A percentile compares a stretch with the other conserved stretches of the same genome.
These are phyloP conservation scores for Incurvaria masculella DNA, from an alignment of 2,888 invertebrate genomes.

Conservation along the genomic window DNA sequence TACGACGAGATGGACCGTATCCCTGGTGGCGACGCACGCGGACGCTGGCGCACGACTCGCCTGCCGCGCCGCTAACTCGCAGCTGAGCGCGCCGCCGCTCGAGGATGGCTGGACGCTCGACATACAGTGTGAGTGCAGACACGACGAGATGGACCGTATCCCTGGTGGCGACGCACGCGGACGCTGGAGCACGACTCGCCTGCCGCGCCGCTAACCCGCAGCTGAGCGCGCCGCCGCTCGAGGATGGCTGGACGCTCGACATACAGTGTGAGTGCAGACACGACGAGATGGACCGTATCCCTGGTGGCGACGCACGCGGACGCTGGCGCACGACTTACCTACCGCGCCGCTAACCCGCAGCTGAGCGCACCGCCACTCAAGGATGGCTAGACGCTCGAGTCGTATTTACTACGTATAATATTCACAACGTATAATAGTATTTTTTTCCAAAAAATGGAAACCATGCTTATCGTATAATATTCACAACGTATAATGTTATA, in stretches of 20 bases:
- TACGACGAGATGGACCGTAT: constrained; percentile 83
- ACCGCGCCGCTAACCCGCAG: constrained; percentile 69
- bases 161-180: constrained; percentile 72
- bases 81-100: constrained; percentile 69
- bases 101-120: constrained; percentile 85
- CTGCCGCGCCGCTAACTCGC: constrained; percentile 82
- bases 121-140: constrained; percentile 80
- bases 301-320: constrained; percentile 68
- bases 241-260: constrained; percentile 83
- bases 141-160: constrained; percentile 85
- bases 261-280: constrained; percentile 82
- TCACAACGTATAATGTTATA: too few species aligned
- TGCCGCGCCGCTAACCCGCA: constrained; percentile 84
- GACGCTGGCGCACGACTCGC: constrained; percentile 82
- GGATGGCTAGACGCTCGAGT: too few species aligned
- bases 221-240: constrained; percentile 74
- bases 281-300: constrained; percentile 70
- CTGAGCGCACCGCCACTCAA: constrained; percentile 63
- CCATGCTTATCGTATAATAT: too few species aligned
- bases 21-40: constrained; percentile 72
- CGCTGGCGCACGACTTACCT: constrained; percentile 69
- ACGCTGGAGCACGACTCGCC: constrained; percentile 78
- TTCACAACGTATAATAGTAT: too few species aligned
- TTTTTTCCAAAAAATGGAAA: too few species aligned
- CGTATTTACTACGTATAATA: too few species aligned